These are phyloP conservation scores for Sphinx pinastri DNA, from an alignment of 2,888 invertebrate genomes.

Conservation along the genomic window DNA sequence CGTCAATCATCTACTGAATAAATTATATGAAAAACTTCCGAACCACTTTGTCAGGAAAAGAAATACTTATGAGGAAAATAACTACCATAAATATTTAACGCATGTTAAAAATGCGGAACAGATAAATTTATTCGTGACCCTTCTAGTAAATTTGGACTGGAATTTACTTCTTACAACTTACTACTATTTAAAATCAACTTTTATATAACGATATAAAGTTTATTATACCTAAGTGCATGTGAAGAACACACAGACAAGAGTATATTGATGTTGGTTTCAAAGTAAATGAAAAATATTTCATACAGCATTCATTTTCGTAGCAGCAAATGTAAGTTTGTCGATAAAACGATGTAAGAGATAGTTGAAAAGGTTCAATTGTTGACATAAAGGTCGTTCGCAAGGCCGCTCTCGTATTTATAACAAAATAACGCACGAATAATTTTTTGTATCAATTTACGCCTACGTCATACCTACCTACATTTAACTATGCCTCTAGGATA, in stretches of 20 bases:
- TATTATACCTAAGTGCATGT: background rate
- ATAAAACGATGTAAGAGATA: constrained; percentile 48
- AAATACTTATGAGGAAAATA: background rate
- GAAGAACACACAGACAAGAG: background rate
- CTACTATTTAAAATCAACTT: background rate
- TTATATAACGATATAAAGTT: background rate
- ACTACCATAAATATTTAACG: background rate
- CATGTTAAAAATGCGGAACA: constrained; percentile 20
- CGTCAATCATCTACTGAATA: too few relatives aligned
- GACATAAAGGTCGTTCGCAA: constrained; percentile 65
- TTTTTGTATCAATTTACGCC: constrained; percentile 3
- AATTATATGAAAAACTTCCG: too few relatives aligned
- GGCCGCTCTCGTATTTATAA: constrained; percentile 43
- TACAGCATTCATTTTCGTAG: background rate
- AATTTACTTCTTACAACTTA: background rate
- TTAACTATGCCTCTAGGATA: background rate
- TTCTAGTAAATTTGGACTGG: constrained; percentile 1
- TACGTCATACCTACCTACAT: background rate
- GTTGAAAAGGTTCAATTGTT: constrained; percentile 57
- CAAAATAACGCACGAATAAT: constrained; percentile 13
- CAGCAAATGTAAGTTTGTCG: constrained; percentile 22
- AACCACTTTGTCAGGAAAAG: background rate
- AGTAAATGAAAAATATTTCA: background rate
- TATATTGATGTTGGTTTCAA: background rate
- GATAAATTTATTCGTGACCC: background rate